Evolutionary conservation across 1,140 invertebrate genomes (phyloP), one percentile per base, ranked within the genome.

Genomic region (Bombus confusus): DNA sequence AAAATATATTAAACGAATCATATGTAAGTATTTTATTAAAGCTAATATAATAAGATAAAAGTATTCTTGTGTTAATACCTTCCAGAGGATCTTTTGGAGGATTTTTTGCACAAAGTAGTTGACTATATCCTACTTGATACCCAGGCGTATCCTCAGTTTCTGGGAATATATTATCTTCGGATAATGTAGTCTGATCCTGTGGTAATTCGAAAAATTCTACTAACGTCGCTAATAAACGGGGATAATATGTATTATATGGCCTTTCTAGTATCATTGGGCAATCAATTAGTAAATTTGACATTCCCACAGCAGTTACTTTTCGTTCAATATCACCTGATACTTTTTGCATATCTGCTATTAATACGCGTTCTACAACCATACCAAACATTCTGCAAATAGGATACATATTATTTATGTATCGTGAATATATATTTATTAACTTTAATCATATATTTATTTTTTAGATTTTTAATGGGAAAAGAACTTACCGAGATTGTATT

Each of bases 311-410:
- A 77, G 98, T 97, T 77, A 99, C 97, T 96, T 99, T 99, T 71
- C 97, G 96, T 89, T 99, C 98, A 66, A 97, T 95, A 31, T 96
- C 95, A 15, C 98, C 98, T 15, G 96, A 96, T 15, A 99, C 97
- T 94, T 98, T 99, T 93, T 98, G 97, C 84, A 98, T 94, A 93
- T 99, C 98, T 12, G 97, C 93, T 34, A 99, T 95, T 57, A 98
- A 96, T 1, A 99, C 96, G 76, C 98, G 97, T 92, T 99, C 98
- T 59, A 99, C 91, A 28, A 99, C 98, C 98, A 99, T 99, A 43
- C 96, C 97, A 96, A 99, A 99, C 97, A 99, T 98, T 91, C 97
- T 98, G 93, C 95, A 96, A 52, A 52, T 22, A 43, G 41, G 41
- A 43, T 43, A 43, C 12, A 22, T 52, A 93, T 76, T 89, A 91